Percentiles rank a stretch among this genome's conserved stretches.
These are phyloP conservation scores for Platycheirus albimanus DNA, from an alignment of 2,888 invertebrate genomes.

Conservation along the genomic window DNA sequence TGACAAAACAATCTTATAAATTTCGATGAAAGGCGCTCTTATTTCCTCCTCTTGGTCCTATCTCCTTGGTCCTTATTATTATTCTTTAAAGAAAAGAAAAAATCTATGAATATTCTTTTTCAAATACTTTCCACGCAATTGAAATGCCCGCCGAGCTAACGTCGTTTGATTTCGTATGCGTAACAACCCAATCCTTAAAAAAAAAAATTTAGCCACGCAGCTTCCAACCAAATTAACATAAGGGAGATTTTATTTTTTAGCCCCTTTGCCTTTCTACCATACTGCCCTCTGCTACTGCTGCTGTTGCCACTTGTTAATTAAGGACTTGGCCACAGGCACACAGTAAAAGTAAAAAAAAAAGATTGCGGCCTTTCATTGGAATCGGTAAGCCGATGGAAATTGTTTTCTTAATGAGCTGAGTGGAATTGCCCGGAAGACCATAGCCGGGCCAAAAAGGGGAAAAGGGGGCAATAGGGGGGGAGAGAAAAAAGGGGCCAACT, in stretches of 20 bases:
- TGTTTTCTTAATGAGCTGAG: constrained; percentile 75
- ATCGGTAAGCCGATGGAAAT: constrained; percentile 74
- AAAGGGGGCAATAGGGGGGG: constrained; percentile 49
- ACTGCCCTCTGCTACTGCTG: too few relatives aligned
- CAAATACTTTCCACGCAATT: constrained; percentile 33
- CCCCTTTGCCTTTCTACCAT: neutral
- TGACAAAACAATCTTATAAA: constrained; percentile 42
- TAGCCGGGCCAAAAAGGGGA: constrained; percentile 5
- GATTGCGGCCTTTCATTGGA: constrained; percentile 63
- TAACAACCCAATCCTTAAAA: constrained; percentile 20
- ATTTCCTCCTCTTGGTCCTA: neutral
- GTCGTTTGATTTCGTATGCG: constrained; percentile 63
- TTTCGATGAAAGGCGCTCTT: neutral
- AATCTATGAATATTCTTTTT: constrained; percentile 5
- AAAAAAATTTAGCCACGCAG: constrained; percentile 9
- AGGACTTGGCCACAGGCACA: constrained; percentile 60
- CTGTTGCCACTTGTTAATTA: constrained; percentile 68
- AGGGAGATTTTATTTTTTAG: constrained; percentile 21
- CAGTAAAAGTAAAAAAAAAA: constrained; percentile 25
- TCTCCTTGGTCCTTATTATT: neutral
- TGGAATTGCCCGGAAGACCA: constrained; percentile 64
- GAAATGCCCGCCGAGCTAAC: constrained; percentile 24
- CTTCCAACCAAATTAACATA: constrained; percentile 62
- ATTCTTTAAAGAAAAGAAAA: neutral
- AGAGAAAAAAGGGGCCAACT: constrained; percentile 62